These are phyloP conservation scores for Phaedon cochleariae DNA, from an alignment of 2,888 invertebrate species.

Conservation along the genomic window DNA sequence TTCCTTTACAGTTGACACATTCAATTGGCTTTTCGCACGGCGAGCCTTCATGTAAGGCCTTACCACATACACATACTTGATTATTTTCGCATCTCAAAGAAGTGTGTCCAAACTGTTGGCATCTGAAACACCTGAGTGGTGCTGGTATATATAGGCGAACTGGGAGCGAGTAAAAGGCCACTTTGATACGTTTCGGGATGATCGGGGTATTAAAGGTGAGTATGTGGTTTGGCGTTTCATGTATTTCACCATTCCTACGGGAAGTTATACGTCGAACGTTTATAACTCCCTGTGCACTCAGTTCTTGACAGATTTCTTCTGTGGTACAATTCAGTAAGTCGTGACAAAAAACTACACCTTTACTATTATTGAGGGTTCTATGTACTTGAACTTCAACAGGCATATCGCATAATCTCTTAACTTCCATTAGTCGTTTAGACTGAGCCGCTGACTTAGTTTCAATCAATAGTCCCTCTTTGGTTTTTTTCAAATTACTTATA, in stretches of 20 bases:
- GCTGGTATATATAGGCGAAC: conserved; percentile 4
- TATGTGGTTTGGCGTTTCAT: conserved; percentile 3
- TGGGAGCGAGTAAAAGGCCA: neutral
- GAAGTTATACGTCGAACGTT: neutral
- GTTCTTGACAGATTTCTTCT: neutral
- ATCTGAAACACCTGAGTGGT: conserved; percentile 29
- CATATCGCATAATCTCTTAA: neutral
- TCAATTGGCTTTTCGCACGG: neutral
- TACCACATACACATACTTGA: conserved; percentile 26
- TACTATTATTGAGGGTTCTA: neutral
- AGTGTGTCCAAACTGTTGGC: conserved; percentile 31
- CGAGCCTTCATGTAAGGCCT: conserved; percentile 16
- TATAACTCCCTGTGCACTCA: neutral
- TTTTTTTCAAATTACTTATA: neutral
- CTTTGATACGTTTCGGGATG: neutral
- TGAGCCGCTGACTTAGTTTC: neutral
- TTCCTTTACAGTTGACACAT: conserved; percentile 22
- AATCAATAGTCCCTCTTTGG: neutral
- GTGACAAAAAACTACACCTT: neutral
- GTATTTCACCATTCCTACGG: conserved; percentile 1
- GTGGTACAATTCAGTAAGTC: conserved; percentile 2
- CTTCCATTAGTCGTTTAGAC: neutral
- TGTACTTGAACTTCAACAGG: neutral
- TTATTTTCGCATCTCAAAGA: conserved; percentile 14
- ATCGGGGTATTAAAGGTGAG: conserved; percentile 2